Base-by-base conservation (phyloP, 2,797 vertebrate species). In the Arctocebus calabarensis region DNA sequence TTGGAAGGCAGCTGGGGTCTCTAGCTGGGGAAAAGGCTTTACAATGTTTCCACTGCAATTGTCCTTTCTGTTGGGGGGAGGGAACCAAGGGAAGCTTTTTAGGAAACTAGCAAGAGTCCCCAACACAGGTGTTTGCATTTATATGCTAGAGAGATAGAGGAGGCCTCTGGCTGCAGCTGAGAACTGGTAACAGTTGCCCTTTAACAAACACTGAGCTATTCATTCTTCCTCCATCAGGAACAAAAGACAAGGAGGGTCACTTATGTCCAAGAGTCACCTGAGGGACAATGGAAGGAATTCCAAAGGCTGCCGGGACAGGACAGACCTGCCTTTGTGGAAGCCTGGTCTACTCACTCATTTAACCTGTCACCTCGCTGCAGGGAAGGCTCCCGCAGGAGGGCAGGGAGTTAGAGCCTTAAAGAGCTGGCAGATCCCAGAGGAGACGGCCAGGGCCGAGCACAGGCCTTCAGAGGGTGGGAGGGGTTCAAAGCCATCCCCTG, bases 281-380 rank as follows among this genome's bases (percentile, higher is more conserved):
- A 98, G 98, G 98, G 97, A 98, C 98, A 98, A 98, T 98, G 97
- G 98, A 98, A 98, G 97, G 95, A 97, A 98, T 99, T 98, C 98
- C 98, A 98, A 95, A 97, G 22, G 84, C 94, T 88, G 97, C 97
- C 97, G 98, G 98, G 98, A 98, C 98, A 98, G 98, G 98, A 98
- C 98, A 98, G 98, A 98, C 97, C 98, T 98, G 98, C 98, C 98
- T 98, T 98, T 98, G 97, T 98, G 98, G 98, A 98, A 98, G 98
- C 98, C 98, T 89, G 97, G 98, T 98, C 98, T 98, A 98, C 98
- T 98, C 98, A 98, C 98, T 98, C 98, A 98, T 98, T 98, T 98
- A 98, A 98, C 97, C 98, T 98, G 98, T 98, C 98, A 98, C 97
- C 97, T 98, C 97, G 96, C 98, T 98, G 98, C 94, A 98, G 98